Evolutionary conservation across 64 coral and sea anemone genomes (phyloP).

Genomic region (Anthopleura sola): DNA sequence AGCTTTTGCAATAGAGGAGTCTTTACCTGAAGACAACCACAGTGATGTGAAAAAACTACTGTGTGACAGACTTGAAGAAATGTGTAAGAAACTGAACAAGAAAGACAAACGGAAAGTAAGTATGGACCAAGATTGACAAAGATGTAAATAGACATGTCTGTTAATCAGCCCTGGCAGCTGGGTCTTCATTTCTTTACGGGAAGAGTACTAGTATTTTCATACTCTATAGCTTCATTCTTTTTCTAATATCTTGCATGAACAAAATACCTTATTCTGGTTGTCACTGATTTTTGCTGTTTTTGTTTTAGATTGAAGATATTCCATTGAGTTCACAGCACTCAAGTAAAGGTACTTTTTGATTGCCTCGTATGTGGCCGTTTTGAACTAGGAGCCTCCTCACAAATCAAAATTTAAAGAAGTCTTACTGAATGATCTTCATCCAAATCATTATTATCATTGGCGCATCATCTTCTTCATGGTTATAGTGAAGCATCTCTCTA

Average conservation of each 20-base stretch:
- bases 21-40: conserved; percentile 42
- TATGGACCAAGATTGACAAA: not conserved
- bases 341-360: not conserved
- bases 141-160: not conserved
- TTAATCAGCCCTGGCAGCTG: too few relatives aligned
- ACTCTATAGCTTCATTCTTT: too few relatives aligned
- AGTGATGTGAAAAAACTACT: conserved; percentile 17
- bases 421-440: not conserved
- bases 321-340: not conserved
- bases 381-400: not conserved
- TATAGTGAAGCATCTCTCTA: too few relatives aligned
- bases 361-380: not conserved
- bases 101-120: not conserved
- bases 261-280: too few relatives aligned
- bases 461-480: too few relatives aligned
- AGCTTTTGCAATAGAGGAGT: conserved; percentile 47
- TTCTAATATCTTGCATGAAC: too few relatives aligned
- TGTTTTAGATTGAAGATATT: not conserved
- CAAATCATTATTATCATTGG: too few relatives aligned
- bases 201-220: too few relatives aligned
- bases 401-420: not conserved
- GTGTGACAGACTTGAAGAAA: conserved; percentile 11
- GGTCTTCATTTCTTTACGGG: too few relatives aligned
- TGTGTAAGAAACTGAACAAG: not conserved
- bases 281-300: too few relatives aligned